phyloP scores from a whole-genome alignment of 2,113 vertebrate species.

The Oreochromis niloticus region DNA sequence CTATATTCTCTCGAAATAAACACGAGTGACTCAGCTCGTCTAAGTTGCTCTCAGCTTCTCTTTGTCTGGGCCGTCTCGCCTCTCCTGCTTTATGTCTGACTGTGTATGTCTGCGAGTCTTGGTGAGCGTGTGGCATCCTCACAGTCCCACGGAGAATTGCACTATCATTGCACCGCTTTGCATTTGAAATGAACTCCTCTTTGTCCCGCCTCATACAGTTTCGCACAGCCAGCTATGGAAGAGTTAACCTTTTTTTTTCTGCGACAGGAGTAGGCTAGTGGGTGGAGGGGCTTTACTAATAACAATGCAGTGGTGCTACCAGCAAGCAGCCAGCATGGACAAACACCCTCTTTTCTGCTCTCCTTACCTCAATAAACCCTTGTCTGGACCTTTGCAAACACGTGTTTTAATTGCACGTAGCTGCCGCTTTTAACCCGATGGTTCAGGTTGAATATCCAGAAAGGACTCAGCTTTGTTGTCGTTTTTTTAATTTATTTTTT shows the following conservation, averaged over 20 bases:
- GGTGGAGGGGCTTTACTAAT: conserved; percentile 62
- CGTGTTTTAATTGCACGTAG: not conserved
- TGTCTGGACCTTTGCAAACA: not conserved
- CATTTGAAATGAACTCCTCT: conserved; percentile 6
- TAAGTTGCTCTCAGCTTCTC: conserved; percentile 6
- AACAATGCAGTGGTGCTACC: conserved; percentile 61
- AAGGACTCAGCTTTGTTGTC: not conserved
- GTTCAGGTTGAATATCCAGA: not conserved
- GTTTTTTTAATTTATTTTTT: not conserved
- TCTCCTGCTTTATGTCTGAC: conserved; percentile 30
- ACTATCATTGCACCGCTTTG: not conserved
- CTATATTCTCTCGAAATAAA: conserved; percentile 5
- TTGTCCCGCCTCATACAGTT: conserved; percentile 38
- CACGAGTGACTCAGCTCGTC: conserved; percentile 24
- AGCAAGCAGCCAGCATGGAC: conserved; percentile 42
- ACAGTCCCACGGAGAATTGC: not conserved
- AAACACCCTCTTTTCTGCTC: conserved; percentile 15
- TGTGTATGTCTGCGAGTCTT: not conserved
- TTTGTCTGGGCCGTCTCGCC: conserved; percentile 37
- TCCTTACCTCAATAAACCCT: not conserved
- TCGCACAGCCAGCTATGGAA: conserved; percentile 37
- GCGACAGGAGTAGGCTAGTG: conserved; percentile 56
- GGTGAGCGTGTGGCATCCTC: not conserved
- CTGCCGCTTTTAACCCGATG: not conserved
- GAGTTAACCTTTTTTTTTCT: conserved; percentile 60